Conservation (phyloP, 1,140 invertebrate species). For the Heterodera carotae region DNA sequence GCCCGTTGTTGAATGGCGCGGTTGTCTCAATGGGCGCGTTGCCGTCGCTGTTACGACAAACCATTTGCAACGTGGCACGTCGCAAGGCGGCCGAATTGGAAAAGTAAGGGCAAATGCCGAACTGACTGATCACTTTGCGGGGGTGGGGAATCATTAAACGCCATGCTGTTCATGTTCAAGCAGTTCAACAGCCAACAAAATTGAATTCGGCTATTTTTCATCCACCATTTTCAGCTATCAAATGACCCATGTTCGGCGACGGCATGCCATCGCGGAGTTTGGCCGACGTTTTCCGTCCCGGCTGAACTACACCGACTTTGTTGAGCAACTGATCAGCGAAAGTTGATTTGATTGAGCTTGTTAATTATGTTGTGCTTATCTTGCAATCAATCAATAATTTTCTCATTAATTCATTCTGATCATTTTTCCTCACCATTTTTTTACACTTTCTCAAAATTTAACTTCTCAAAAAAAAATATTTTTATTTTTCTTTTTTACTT, state of each 20-base stretch:
- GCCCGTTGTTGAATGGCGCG: conserved; percentile 51
- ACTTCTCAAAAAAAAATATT: too few species aligned
- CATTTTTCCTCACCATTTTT: too few species aligned
- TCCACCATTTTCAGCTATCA: conserved; percentile 36
- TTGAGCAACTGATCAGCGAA: conserved; percentile 20
- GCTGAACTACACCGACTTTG: conserved; percentile 42
- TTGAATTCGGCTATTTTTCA: neutral
- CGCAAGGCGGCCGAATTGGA: conserved; percentile 51
- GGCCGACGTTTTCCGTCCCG: conserved; percentile 29
- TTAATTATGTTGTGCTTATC: too few species aligned
- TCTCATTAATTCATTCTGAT: neutral
- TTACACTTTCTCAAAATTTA: too few species aligned
- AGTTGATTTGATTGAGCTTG: neutral
- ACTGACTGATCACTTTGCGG: too few species aligned
- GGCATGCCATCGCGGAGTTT: conserved; percentile 41
- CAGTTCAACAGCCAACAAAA: conserved; percentile 13
- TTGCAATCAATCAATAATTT: too few species aligned
- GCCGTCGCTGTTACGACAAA: conserved; percentile 42
- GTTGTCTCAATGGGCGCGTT: conserved; percentile 44
- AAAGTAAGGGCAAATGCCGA: conserved; percentile 40
- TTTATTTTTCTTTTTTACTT: too few species aligned
- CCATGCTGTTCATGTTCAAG: too few species aligned
- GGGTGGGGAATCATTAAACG: too few species aligned
- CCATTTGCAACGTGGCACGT: conserved; percentile 42
- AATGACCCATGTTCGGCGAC: conserved; percentile 42